A percentile compares a stretch with the other conserved stretches of the same genome.
These are phyloP conservation scores for Tympanuchus pallidicinctus DNA, from an alignment of 2,113 vertebrate species.

Conservation along the genomic window DNA sequence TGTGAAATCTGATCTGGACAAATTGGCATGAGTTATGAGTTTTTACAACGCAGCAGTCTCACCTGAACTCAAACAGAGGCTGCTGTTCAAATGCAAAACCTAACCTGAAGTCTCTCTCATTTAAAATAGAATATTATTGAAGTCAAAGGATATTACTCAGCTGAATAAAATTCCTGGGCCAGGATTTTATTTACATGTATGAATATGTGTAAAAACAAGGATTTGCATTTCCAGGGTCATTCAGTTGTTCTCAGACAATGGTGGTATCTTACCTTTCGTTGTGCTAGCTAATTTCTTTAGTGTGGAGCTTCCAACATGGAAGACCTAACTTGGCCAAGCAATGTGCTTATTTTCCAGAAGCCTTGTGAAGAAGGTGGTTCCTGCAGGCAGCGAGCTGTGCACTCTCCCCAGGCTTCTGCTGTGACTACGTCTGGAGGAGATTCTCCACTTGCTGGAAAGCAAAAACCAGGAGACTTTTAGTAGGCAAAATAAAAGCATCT, in stretches of 20 bases:
- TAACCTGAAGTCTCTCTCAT: neutral
- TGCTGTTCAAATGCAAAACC: neutral
- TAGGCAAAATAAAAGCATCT: neutral
- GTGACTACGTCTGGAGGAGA: neutral
- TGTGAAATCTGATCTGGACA: neutral
- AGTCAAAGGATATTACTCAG: slow-evolving; percentile 27
- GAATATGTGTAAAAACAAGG: neutral
- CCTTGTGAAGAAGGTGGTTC: neutral
- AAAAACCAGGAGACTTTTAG: neutral
- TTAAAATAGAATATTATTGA: neutral
- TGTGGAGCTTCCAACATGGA: neutral
- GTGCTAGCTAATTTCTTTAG: neutral
- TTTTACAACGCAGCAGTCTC: neutral
- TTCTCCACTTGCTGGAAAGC: neutral
- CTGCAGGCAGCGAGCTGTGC: neutral
- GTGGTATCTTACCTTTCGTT: slow-evolving; percentile 13
- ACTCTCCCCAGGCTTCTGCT: neutral
- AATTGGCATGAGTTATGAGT: slow-evolving; percentile 7
- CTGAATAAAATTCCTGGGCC: slow-evolving; percentile 35
- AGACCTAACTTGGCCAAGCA: neutral
- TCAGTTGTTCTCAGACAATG: neutral
- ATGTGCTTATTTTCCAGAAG: neutral
- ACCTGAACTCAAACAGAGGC: neutral
- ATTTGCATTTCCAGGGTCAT: slow-evolving; percentile 25
- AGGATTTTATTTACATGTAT: slow-evolving; percentile 21